Evolutionary conservation across 2,113 vertebrate genomes (phyloP).

Genomic region (Passer montanus): DNA sequence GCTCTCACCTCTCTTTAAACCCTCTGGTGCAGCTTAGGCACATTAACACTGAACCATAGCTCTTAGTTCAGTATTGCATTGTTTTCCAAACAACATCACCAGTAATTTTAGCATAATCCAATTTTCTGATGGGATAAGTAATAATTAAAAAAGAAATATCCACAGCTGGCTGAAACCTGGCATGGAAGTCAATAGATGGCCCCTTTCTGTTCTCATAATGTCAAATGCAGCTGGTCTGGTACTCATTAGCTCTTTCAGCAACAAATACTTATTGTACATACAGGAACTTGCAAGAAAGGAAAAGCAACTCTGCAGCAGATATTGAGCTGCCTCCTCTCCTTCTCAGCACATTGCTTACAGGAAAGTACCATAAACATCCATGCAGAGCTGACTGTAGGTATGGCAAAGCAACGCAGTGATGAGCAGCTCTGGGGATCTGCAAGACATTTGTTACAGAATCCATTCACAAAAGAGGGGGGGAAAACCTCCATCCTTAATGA

Average conservation of each 20-base stretch:
- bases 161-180: slow-evolving; percentile 50
- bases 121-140: slow-evolving; percentile 44
- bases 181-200: slow-evolving; percentile 25
- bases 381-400: background rate
- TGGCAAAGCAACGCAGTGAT: background rate
- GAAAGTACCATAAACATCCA: background rate
- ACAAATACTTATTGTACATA: background rate
- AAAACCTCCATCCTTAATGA: background rate
- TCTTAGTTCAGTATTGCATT: background rate
- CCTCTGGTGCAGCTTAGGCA: background rate
- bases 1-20: slow-evolving; percentile 19
- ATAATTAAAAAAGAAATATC: slow-evolving; percentile 40
- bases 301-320: slow-evolving; percentile 12
- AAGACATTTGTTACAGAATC: background rate
- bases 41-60: background rate
- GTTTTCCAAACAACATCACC: background rate
- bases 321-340: background rate
- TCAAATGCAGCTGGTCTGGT: slow-evolving; percentile 53
- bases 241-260: slow-evolving; percentile 56
- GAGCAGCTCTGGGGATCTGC: background rate
- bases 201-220: slow-evolving; percentile 32
- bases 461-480: background rate
- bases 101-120: slow-evolving; percentile 35
- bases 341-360: background rate
- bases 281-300: slow-evolving; percentile 28